Base-by-base conservation (phyloP, 2,888 invertebrate species). In the Ichneumoninae sp. region DNA sequence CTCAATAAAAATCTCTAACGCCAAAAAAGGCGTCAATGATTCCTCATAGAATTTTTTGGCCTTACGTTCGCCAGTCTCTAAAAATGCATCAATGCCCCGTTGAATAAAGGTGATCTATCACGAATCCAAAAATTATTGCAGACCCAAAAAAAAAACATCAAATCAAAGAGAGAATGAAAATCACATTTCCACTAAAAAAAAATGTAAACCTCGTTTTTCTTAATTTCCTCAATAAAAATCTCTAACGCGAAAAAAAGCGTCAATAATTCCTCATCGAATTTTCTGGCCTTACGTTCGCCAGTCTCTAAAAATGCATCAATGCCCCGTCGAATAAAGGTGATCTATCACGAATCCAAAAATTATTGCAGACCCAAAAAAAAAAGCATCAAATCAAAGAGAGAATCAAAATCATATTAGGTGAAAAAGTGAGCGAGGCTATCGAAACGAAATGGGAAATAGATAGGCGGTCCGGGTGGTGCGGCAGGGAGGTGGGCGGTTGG, bases 371-470 rank as follows among this genome's bases (percentile, higher is more conserved):
- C 30, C 44, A 50, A 10, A 33, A 36, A 68, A 2, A 44, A 40
- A 40, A 8, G 22, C 44, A 36, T 7, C 5, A 36, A 65, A 40
- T 44, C 13, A 44, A 13, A 13, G 44, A 8, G 13, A 13, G 13
- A 44, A 44, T 13, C 16, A 44, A 16, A 44, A 16, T 44, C 44
- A 3, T 13, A 16, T 44, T 5, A 16, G 44, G 60, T 57, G 57
- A 22, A 57, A 57, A 57, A 22, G n/a, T 54, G 5, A 40, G 22
- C 52, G 19, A 26, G 63, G 16, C 60, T 36, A 44, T 63, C 70
- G 70, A 65, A 71, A 63, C 52, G 36, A 22, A 79, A 79, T 50
- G 63, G n/a, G 65, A 52, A 33, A 75, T 78, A 60, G 57, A 26
- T 2, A 73, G 50, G 16, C 52, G 73, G 44, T 60, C 16, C 7